Conservation (phyloP, 2,113 vertebrate species). For the Thryonomys swinderianus region DNA sequence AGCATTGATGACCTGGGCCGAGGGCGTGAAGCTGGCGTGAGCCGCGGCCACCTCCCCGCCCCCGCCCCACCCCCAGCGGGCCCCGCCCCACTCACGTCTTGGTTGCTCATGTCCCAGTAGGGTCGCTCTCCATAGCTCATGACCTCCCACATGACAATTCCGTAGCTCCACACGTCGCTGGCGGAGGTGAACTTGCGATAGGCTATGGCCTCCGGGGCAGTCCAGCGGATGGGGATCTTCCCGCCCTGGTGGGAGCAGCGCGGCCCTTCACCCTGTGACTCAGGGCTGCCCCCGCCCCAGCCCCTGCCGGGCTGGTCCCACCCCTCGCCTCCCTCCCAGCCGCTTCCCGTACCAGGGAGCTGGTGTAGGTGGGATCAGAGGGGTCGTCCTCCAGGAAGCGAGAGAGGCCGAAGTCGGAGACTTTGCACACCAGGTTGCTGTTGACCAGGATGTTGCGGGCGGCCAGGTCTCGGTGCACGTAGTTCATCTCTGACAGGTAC, state of each 20-base stretch:
- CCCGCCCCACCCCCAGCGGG: not conserved
- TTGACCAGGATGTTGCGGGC: conserved; percentile 98
- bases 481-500: conserved; percentile 98
- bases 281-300: not conserved
- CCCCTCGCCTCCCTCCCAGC: not conserved
- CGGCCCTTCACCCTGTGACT: conserved; percentile 64
- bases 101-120: conserved; percentile 99
- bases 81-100: conserved; percentile 91
- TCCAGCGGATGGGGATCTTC: conserved; percentile 99
- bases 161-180: conserved; percentile 98
- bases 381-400: conserved; percentile 97
- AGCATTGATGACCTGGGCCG: conserved; percentile 95
- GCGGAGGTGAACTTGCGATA: conserved; percentile 99
- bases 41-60: not conserved
- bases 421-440: conserved; percentile 98
- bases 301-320: conserved; percentile 2
- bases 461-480: conserved; percentile 96
- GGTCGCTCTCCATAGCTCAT: conserved; percentile 98
- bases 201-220: conserved; percentile 97
- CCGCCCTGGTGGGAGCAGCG: conserved; percentile 88
- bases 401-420: conserved; percentile 97
- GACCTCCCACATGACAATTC: conserved; percentile 99
- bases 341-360: conserved; percentile 92
- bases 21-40: not conserved
- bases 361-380: conserved; percentile 96